Evolutionary conservation across 2,797 vertebrate species (phyloP).

Genomic region (Hemibagrus guttatus): DNA sequence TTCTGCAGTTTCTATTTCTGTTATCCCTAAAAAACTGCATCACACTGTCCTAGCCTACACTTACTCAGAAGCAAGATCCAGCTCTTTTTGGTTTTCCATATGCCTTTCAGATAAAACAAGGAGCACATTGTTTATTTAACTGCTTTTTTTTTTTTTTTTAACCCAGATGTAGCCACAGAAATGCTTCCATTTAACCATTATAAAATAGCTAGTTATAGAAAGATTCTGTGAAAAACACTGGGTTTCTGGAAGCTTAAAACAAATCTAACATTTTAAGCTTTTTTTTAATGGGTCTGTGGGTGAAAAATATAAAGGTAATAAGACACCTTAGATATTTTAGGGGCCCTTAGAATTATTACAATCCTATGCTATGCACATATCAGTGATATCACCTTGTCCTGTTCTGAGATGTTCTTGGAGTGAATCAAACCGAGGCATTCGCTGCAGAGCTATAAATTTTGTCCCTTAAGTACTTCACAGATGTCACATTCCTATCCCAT

Average conservation of each 20-base stretch:
- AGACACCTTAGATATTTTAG: background rate
- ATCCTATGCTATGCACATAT: background rate
- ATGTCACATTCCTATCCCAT: background rate
- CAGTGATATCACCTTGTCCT: background rate
- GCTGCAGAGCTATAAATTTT: slow-evolving; percentile 30
- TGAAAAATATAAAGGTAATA: background rate
- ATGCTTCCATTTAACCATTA: background rate
- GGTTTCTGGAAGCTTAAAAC: background rate
- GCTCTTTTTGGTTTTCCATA: background rate
- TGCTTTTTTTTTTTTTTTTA: background rate
- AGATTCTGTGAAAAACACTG: background rate
- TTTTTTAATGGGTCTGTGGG: too few relatives aligned
- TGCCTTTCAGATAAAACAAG: background rate
- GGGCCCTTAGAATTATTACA: slow-evolving; percentile 6
- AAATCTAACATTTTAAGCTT: background rate
- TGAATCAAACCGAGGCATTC: background rate
- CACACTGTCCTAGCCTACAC: slow-evolving; percentile 5
- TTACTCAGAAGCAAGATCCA: background rate
- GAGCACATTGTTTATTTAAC: background rate
- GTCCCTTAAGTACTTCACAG: background rate
- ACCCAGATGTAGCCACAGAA: background rate
- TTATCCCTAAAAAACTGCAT: slow-evolving; percentile 24
- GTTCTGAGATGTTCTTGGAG: background rate
- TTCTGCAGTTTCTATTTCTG: slow-evolving; percentile 34
- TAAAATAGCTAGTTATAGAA: background rate